Percentiles rank a stretch among this genome's conserved stretches.
These are phyloP conservation scores for Spilosoma lubricipeda DNA, from an alignment of 2,888 invertebrate species.

Conservation along the genomic window DNA sequence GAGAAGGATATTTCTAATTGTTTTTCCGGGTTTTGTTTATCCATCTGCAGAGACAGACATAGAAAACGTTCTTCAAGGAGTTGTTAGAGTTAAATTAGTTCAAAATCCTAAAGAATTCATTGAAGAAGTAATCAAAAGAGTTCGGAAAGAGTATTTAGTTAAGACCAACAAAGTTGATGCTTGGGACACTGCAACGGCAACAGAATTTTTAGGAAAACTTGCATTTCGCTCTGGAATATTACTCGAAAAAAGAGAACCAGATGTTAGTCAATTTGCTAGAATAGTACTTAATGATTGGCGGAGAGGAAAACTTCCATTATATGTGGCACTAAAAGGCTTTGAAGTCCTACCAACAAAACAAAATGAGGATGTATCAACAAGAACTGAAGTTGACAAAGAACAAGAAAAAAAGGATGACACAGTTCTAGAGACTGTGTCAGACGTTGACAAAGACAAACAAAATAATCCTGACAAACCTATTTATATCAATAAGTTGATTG, in stretches of 20 bases:
- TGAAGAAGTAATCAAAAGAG: conserved; percentile 93
- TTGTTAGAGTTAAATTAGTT: conserved; percentile 98
- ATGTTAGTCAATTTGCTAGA: conserved; percentile 94
- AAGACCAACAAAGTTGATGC: conserved; percentile 95
- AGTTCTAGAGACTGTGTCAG: conserved; percentile 62
- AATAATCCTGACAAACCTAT: conserved; percentile 66
- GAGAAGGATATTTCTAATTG: conserved; percentile 98
- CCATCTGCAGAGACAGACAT: conserved; percentile 98
- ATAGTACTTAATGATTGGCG: conserved; percentile 99
- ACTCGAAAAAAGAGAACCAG: conserved; percentile 98
- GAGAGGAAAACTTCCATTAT: conserved; percentile 98
- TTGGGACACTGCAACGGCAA: conserved; percentile 93
- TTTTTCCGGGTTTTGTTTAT: conserved; percentile 99
- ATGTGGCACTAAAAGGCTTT: conserved; percentile 94
- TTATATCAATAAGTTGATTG: conserved; percentile 79
- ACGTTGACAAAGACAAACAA: conserved; percentile 56
- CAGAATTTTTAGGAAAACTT: conserved; percentile 96
- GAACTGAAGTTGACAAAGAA: conserved; percentile 45
- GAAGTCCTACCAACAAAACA: conserved; percentile 88
- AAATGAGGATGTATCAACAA: conserved; percentile 56
- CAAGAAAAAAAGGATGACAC: conserved; percentile 60
- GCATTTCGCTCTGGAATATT: conserved; percentile 95
- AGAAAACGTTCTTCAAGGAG: conserved; percentile 98
- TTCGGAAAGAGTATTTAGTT: conserved; percentile 94
- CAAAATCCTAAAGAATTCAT: conserved; percentile 98